Conservation (phyloP, 2,797 vertebrate species). For the Gadopsis marmoratus region DNA sequence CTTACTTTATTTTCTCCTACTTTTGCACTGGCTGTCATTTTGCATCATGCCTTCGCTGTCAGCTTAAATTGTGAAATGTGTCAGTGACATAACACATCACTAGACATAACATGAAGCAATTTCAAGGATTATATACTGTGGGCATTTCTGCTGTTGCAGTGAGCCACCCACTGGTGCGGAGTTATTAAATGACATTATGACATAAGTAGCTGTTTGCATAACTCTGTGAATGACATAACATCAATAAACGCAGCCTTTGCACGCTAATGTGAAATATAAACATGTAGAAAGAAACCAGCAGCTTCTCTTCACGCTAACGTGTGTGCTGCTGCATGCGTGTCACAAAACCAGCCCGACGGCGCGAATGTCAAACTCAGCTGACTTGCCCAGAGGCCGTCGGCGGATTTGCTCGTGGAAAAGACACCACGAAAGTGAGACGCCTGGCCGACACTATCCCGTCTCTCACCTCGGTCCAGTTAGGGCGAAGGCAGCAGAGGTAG, state of each 20-base stretch:
- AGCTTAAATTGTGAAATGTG: not conserved
- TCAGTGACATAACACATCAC: slow-evolving; percentile 7
- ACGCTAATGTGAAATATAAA: not conserved
- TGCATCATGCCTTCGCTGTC: not conserved
- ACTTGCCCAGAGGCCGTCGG: not conserved
- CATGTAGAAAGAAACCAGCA: not conserved
- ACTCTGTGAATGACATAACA: slow-evolving; percentile 68
- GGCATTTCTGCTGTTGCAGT: slow-evolving; percentile 15
- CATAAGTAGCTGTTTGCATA: slow-evolving; percentile 69
- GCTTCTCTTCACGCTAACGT: slow-evolving; percentile 9
- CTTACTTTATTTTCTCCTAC: not conserved
- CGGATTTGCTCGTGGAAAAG: not conserved
- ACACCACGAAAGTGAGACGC: not conserved
- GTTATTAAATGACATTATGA: slow-evolving; percentile 56
- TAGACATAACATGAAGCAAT: not conserved
- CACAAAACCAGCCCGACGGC: slow-evolving; percentile 29
- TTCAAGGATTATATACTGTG: not conserved
- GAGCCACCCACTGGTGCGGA: slow-evolving; percentile 21
- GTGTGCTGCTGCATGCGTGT: slow-evolving; percentile 4
- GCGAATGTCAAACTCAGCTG: not conserved
- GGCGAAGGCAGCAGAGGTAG: slow-evolving; percentile 86
- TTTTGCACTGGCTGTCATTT: not conserved
- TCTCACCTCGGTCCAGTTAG: slow-evolving; percentile 86
- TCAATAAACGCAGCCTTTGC: slow-evolving; percentile 21
- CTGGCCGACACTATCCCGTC: not conserved